These are phyloP conservation scores for Ophion slaviceki DNA, from an alignment of 2,888 invertebrate genomes.

Conservation along the genomic window DNA sequence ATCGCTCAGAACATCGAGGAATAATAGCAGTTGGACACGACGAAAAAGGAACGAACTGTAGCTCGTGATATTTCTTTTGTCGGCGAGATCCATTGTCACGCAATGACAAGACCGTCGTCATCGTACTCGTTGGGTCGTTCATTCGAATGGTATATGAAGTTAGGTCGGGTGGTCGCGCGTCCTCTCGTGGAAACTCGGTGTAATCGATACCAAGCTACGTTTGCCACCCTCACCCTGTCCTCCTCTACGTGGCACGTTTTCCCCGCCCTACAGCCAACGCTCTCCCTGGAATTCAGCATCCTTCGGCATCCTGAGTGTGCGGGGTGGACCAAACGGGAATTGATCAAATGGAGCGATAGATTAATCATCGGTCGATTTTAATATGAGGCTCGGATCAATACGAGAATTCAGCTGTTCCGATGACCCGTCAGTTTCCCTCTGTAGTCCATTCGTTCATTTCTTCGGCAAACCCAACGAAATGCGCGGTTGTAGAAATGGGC, in stretches of 20 bases:
- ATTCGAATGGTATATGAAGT: constrained; percentile 55
- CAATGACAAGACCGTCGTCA: constrained; percentile 40
- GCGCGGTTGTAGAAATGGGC: constrained; percentile 13
- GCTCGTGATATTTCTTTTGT: constrained; percentile 14
- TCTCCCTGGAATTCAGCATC: constrained; percentile 57
- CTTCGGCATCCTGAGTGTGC: constrained; percentile 18
- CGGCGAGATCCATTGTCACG: constrained; percentile 53
- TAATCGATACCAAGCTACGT: constrained; percentile 72
- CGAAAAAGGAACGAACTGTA: not conserved
- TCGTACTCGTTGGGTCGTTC: constrained; percentile 32
- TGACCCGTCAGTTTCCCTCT: constrained; percentile 45
- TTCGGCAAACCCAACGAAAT: constrained; percentile 38
- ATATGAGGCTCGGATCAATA: constrained; percentile 73
- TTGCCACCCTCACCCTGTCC: constrained; percentile 22
- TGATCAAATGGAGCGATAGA: constrained; percentile 67
- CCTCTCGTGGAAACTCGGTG: constrained; percentile 67
- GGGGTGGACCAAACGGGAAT: constrained; percentile 9
- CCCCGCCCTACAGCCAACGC: constrained; percentile 35
- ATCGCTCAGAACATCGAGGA: constrained; percentile 4
- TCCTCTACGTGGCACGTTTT: constrained; percentile 24
- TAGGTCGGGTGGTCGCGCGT: constrained; percentile 52
- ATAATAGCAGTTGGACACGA: not conserved
- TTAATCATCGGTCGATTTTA: constrained; percentile 79
- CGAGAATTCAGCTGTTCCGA: constrained; percentile 52
- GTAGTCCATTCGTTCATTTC: constrained; percentile 78